phyloP scores from a whole-genome alignment of 1,140 invertebrate genomes.

The Octopus bimaculoides region DNA sequence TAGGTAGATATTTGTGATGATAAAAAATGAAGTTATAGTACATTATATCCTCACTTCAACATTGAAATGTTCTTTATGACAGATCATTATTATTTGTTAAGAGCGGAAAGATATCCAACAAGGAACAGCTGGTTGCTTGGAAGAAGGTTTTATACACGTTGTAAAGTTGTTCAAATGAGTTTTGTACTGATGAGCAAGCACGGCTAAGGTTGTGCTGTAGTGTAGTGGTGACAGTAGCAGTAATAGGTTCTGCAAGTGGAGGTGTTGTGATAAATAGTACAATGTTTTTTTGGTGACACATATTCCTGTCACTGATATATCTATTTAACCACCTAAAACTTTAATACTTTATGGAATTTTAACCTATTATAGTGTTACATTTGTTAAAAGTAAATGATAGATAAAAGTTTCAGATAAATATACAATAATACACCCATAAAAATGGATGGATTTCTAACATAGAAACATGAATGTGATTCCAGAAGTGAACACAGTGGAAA shows the following conservation, averaged over 20 bases:
- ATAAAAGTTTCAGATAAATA: too few species aligned
- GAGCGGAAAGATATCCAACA: background rate
- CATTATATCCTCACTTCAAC: background rate
- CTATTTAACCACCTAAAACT: too few species aligned
- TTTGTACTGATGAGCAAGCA: slow-evolving; percentile 3
- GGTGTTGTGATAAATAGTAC: too few species aligned
- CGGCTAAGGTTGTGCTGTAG: too few species aligned
- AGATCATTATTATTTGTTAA: background rate
- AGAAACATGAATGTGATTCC: background rate
- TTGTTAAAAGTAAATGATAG: too few species aligned
- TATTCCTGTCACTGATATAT: too few species aligned
- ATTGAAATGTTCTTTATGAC: background rate
- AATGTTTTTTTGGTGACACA: too few species aligned
- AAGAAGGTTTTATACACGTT: background rate
- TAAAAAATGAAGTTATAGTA: background rate
- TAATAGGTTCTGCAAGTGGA: too few species aligned
- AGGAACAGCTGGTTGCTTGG: background rate
- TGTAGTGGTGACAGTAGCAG: too few species aligned
- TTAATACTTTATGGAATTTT: too few species aligned
- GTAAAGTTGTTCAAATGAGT: background rate
- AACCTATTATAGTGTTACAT: too few species aligned
- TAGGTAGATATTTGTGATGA: background rate
- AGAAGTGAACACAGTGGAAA: background rate
- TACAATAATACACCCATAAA: too few species aligned
- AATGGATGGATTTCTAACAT: background rate